phyloP scores from a whole-genome alignment of 2,888 invertebrate genomes.

The Hermaeophaga mercurialis region DNA sequence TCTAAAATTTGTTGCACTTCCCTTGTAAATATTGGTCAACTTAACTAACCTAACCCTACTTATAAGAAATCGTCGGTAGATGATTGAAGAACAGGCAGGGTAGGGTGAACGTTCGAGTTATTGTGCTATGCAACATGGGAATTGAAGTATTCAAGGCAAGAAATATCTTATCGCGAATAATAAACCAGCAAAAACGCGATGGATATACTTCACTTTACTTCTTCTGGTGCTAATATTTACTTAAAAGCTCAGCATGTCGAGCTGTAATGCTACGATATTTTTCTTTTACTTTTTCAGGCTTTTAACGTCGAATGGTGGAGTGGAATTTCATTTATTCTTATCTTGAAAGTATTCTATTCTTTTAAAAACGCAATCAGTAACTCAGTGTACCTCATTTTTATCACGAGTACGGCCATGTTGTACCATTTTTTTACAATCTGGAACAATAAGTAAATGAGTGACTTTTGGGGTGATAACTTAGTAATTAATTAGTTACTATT shows the following conservation, averaged over 20 bases:
- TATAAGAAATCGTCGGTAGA: constrained; percentile 10
- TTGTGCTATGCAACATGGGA: constrained; percentile 21
- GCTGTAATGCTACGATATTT: background rate
- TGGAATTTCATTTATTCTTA: too few species aligned
- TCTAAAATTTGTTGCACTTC: background rate
- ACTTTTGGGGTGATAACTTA: too few species aligned
- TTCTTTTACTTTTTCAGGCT: constrained; percentile 3
- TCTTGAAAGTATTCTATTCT: too few species aligned
- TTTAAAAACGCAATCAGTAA: too few species aligned
- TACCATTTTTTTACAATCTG: too few species aligned
- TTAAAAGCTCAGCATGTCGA: constrained; percentile 8
- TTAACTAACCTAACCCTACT: constrained; percentile 7
- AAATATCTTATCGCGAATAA: constrained; percentile 17
- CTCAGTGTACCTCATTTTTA: too few species aligned
- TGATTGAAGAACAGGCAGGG: constrained; percentile 5
- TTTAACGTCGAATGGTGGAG: background rate
- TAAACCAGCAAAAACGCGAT: constrained; percentile 16
- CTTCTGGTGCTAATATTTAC: constrained; percentile 10
- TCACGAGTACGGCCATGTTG: too few species aligned
- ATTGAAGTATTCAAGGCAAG: constrained; percentile 15
- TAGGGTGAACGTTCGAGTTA: constrained; percentile 18
- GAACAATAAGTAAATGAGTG: too few species aligned
- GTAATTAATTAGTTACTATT: too few species aligned
- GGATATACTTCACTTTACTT: constrained; percentile 10
- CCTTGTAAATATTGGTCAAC: background rate